A percentile compares a stretch with the other conserved stretches of the same genome.
Evolutionary conservation across 2,797 vertebrate genomes (phyloP).

Genomic region (Macroramphosus scolopax): DNA sequence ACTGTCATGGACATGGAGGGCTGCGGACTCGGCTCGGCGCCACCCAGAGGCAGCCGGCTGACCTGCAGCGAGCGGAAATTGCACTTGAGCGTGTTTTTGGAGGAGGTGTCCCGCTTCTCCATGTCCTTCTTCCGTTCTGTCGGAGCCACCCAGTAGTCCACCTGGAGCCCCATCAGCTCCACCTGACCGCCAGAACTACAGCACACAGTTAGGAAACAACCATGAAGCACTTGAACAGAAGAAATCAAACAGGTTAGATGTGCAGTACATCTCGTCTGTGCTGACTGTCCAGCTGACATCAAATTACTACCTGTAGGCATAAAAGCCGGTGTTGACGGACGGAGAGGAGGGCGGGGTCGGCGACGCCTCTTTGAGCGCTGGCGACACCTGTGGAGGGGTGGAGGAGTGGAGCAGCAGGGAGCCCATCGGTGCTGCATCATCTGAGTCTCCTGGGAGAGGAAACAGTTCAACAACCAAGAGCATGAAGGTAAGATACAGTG

Average conservation of each 20-base stretch:
- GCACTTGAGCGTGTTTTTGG: slow-evolving; percentile 98
- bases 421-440: slow-evolving; percentile 88
- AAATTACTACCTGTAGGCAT: slow-evolving; percentile 81
- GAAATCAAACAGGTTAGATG: not conserved
- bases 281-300: too few species aligned
- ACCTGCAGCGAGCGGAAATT: slow-evolving; percentile 99
- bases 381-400: slow-evolving; percentile 89
- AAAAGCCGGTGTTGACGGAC: slow-evolving; percentile 86
- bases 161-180: slow-evolving; percentile 97
- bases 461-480: slow-evolving; percentile 2
- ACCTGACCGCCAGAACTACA: slow-evolving; percentile 74
- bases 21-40: slow-evolving; percentile 78
- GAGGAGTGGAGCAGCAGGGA: slow-evolving; percentile 84
- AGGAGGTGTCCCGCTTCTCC: slow-evolving; percentile 89
- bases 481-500: too few species aligned
- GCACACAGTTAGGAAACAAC: slow-evolving; percentile 1
- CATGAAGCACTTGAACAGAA: not conserved
- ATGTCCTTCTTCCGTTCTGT: slow-evolving; percentile 89
- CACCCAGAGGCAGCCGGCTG: slow-evolving; percentile 89
- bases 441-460: slow-evolving; percentile 88
- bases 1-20: slow-evolving; percentile 97
- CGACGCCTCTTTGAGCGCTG: slow-evolving; percentile 90
- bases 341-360: slow-evolving; percentile 97
- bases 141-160: slow-evolving; percentile 94
- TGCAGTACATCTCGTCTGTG: too few species aligned